These are phyloP conservation scores for Lobophora halterata DNA, from an alignment of 2,888 invertebrate genomes.

Conservation along the genomic window DNA sequence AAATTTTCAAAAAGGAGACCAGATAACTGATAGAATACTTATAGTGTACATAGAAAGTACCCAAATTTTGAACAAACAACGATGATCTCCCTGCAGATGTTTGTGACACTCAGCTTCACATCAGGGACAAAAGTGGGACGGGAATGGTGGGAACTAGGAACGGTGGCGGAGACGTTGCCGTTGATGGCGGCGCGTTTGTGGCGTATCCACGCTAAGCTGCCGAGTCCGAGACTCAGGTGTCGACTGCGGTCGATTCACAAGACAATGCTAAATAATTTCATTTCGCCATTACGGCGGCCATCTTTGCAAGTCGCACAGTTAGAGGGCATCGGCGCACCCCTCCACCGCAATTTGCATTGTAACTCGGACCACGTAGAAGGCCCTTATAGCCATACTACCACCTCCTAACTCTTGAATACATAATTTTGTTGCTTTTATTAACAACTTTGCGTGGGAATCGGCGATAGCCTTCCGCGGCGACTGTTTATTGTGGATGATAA, in stretches of 20 bases:
- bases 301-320: slow-evolving; percentile 79
- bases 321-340: slow-evolving; percentile 78
- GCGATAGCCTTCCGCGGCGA: slow-evolving; percentile 75
- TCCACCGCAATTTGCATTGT: slow-evolving; percentile 79
- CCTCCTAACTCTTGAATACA: slow-evolving; percentile 80
- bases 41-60: too few relatives aligned
- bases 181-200: slow-evolving; percentile 16
- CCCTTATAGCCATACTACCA: slow-evolving; percentile 76
- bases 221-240: slow-evolving; percentile 72
- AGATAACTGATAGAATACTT: too few relatives aligned
- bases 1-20: neutral
- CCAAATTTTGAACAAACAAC: too few relatives aligned
- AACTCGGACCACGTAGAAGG: slow-evolving; percentile 80
- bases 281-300: slow-evolving; percentile 79
- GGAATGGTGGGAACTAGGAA: neutral
- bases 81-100: too few relatives aligned
- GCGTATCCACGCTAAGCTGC: slow-evolving; percentile 62
- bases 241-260: slow-evolving; percentile 80
- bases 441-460: slow-evolving; percentile 80
- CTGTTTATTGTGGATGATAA: slow-evolving; percentile 77
- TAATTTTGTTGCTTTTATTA: slow-evolving; percentile 81
- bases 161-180: too few relatives aligned
- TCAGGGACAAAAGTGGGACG: too few relatives aligned
- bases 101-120: too few relatives aligned
- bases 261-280: slow-evolving; percentile 82